Evolutionary conservation across 2,888 invertebrate genomes (phyloP).

Genomic region (Hypomecis punctinalis): DNA sequence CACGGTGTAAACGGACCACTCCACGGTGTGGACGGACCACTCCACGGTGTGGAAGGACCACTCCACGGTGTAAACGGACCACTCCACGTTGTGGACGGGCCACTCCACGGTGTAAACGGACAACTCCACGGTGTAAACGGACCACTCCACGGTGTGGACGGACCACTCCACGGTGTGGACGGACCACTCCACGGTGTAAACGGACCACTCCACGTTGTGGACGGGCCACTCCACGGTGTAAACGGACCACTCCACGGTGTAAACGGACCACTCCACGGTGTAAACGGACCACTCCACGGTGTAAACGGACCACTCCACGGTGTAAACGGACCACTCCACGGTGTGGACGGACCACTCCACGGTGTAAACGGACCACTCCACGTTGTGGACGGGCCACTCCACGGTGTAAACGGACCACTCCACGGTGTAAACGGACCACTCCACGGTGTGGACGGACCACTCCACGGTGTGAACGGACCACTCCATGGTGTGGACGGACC

Average conservation of each 20-base stretch:
- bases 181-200: too few relatives aligned
- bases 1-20: too few relatives aligned
- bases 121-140: slow-evolving; percentile 47
- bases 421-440: not conserved
- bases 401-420: not conserved
- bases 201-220: not conserved
- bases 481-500: slow-evolving; percentile 1
- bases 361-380: too few relatives aligned
- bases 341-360: not conserved
- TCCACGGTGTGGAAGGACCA: slow-evolving; percentile 39
- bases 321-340: not conserved
- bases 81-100: slow-evolving; percentile 39
- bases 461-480: not conserved
- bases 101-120: slow-evolving; percentile 39
- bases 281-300: not conserved
- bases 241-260: not conserved
- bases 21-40: slow-evolving; percentile 7
- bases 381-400: too few relatives aligned
- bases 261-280: not conserved
- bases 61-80: slow-evolving; percentile 39
- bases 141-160: too few relatives aligned
- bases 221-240: not conserved
- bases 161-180: slow-evolving; percentile 45
- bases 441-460: not conserved
- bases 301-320: not conserved